Percentiles rank a stretch among this genome's conserved stretches.
phyloP scores from a whole-genome alignment of 2,888 invertebrate species.

The Meiosimyza platycephala region DNA sequence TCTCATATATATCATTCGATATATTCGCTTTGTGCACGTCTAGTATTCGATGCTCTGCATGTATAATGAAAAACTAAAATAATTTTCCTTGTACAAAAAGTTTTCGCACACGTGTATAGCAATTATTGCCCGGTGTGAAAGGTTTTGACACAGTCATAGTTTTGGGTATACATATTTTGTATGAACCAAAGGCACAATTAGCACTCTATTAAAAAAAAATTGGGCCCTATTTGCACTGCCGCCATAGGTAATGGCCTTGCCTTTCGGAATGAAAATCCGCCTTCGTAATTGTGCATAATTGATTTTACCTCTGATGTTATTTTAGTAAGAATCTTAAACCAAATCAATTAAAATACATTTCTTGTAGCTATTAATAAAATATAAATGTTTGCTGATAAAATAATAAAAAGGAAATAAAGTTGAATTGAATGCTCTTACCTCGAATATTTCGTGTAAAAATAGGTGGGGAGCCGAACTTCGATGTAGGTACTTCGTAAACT shows the following conservation, averaged over 20 bases:
- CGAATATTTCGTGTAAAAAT: slow-evolving; percentile 67
- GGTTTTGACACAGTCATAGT: neutral
- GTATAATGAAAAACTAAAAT: too few species aligned
- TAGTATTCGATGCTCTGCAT: too few species aligned
- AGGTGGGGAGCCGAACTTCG: slow-evolving; percentile 63
- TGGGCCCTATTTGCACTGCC: too few species aligned
- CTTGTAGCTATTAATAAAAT: neutral
- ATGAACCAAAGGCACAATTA: neutral
- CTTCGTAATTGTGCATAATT: too few species aligned
- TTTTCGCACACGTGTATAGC: too few species aligned
- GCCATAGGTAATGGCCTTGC: neutral
- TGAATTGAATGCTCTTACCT: slow-evolving; percentile 57
- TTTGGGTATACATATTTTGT: neutral
- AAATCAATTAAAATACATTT: neutral
- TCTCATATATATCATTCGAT: too few species aligned
- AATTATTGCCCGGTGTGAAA: neutral
- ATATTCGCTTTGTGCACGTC: too few species aligned
- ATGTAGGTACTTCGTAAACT: slow-evolving; percentile 64
- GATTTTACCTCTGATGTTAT: too few species aligned
- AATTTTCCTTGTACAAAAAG: too few species aligned
- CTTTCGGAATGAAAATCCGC: neutral
- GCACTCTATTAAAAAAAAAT: too few species aligned
- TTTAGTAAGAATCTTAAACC: too few species aligned
- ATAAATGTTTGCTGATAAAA: slow-evolving; percentile 1
- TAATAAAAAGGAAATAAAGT: slow-evolving; percentile 11